phyloP scores from a whole-genome alignment of 1,140 invertebrate species.

The Drosophila takahashii region DNA sequence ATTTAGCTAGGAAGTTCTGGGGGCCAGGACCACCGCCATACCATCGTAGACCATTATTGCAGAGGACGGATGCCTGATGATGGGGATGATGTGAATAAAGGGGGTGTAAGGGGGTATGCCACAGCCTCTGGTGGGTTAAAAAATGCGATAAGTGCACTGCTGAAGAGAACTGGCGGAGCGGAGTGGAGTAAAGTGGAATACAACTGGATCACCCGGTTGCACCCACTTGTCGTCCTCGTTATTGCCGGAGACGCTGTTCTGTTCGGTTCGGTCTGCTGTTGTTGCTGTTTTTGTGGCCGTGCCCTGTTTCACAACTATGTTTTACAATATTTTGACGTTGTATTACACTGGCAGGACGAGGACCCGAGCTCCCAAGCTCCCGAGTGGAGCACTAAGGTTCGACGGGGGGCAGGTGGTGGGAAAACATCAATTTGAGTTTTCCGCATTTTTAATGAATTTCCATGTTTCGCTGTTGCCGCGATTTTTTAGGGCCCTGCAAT shows the following conservation, averaged over 20 bases:
- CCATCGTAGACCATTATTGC: slow-evolving; percentile 32
- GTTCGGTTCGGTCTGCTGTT: slow-evolving; percentile 31
- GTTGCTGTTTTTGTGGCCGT: slow-evolving; percentile 59
- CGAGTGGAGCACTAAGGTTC: slow-evolving; percentile 11
- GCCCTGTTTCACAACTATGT: slow-evolving; percentile 81
- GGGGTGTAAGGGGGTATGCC: slow-evolving; percentile 2
- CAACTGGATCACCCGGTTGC: slow-evolving; percentile 32
- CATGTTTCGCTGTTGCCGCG: slow-evolving; percentile 51
- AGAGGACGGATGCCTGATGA: slow-evolving; percentile 2
- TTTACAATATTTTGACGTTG: slow-evolving; percentile 82
- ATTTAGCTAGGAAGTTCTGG: slow-evolving; percentile 71
- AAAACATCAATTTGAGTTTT: slow-evolving; percentile 77
- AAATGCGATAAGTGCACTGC: slow-evolving; percentile 66
- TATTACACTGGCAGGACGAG: slow-evolving; percentile 56
- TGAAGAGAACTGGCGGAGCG: slow-evolving; percentile 27
- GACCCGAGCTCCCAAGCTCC: slow-evolving; percentile 11
- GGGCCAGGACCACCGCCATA: neutral
- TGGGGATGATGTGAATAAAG: neutral
- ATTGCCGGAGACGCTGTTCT: slow-evolving; percentile 52
- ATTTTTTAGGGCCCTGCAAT: slow-evolving; percentile 43
- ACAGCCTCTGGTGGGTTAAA: slow-evolving; percentile 51
- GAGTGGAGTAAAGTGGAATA: slow-evolving; percentile 20
- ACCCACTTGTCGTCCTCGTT: slow-evolving; percentile 64
- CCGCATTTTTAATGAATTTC: slow-evolving; percentile 80
- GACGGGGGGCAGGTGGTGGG: slow-evolving; percentile 14